A percentile compares a stretch with the other conserved stretches of the same genome.
Evolutionary conservation across 2,888 invertebrate species (phyloP).

Genomic region (Acanthopleura granulata): DNA sequence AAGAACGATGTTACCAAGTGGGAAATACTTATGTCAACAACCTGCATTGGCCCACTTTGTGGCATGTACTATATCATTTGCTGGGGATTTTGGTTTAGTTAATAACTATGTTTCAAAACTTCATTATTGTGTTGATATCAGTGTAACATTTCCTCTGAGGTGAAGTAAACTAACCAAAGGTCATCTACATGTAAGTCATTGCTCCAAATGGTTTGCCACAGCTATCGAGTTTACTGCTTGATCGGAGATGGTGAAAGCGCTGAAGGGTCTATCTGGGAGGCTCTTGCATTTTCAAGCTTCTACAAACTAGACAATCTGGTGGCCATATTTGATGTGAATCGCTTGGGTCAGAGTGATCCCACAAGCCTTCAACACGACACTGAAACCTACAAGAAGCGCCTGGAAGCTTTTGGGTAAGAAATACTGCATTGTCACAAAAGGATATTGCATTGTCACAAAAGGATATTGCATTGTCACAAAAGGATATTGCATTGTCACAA

Average conservation of each 20-base stretch:
- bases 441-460: not conserved
- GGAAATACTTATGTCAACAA: too few relatives aligned
- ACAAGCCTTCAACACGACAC: constrained; percentile 94
- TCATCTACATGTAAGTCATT: too few relatives aligned
- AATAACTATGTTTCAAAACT: too few relatives aligned
- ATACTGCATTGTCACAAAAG: not conserved
- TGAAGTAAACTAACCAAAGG: too few relatives aligned
- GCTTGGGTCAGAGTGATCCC: constrained; percentile 96
- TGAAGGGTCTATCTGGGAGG: constrained; percentile 99
- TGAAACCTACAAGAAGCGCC: constrained; percentile 80
- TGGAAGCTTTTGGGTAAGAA: constrained; percentile 85
- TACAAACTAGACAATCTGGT: constrained; percentile 97
- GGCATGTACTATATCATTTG: too few relatives aligned
- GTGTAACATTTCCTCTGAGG: too few relatives aligned
- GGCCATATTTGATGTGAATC: constrained; percentile 96
- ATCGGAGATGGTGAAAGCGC: constrained; percentile 99
- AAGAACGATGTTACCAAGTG: too few relatives aligned
- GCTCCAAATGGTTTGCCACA: constrained; percentile 35
- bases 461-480: not conserved
- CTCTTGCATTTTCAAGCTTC: constrained; percentile 92
- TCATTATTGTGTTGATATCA: too few relatives aligned
- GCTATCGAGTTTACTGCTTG: constrained; percentile 89
- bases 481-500: not conserved
- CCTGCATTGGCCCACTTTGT: too few relatives aligned
- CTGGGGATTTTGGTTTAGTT: too few relatives aligned